Percentiles rank a stretch among this genome's conserved stretches.
Evolutionary conservation across 2,797 vertebrate genomes (phyloP).

Genomic region (Cirrhinus molitorella): DNA sequence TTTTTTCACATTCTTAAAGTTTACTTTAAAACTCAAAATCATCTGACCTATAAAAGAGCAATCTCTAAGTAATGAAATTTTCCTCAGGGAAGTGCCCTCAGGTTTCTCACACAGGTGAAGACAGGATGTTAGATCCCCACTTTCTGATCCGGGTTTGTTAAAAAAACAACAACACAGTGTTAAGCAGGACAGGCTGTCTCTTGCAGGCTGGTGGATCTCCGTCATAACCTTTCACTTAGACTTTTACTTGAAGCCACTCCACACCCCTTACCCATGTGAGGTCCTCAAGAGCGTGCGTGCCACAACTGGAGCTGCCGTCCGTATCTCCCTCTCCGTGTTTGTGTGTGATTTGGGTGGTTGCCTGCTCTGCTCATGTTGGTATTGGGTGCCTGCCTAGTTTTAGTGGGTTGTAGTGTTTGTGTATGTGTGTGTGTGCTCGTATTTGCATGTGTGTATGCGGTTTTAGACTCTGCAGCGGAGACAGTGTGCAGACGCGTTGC

Average conservation of each 20-base stretch:
- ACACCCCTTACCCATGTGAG: conserved; percentile 44
- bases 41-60: background rate
- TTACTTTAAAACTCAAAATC: background rate
- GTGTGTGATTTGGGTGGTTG: conserved; percentile 61
- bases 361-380: conserved; percentile 60
- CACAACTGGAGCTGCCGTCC: conserved; percentile 51
- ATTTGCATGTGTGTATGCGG: conserved; percentile 36
- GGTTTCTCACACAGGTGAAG: conserved; percentile 29
- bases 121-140: conserved; percentile 27
- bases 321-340: conserved; percentile 49
- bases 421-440: conserved; percentile 34
- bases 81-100: conserved; percentile 6
- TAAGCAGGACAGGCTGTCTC: conserved; percentile 35
- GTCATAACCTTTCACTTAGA: conserved; percentile 37
- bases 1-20: background rate
- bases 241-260: conserved; percentile 44
- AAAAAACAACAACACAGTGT: background rate
- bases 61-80: background rate
- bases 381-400: conserved; percentile 63
- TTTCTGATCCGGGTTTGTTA: conserved; percentile 42
- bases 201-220: conserved; percentile 25
- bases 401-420: conserved; percentile 55
- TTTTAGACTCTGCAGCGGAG: conserved; percentile 28
- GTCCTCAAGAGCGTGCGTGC: conserved; percentile 48
- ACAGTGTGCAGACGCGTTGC: conserved; percentile 10